Evolutionary conservation across 2,888 invertebrate genomes (phyloP).

Genomic region (Panzeria rudis): DNA sequence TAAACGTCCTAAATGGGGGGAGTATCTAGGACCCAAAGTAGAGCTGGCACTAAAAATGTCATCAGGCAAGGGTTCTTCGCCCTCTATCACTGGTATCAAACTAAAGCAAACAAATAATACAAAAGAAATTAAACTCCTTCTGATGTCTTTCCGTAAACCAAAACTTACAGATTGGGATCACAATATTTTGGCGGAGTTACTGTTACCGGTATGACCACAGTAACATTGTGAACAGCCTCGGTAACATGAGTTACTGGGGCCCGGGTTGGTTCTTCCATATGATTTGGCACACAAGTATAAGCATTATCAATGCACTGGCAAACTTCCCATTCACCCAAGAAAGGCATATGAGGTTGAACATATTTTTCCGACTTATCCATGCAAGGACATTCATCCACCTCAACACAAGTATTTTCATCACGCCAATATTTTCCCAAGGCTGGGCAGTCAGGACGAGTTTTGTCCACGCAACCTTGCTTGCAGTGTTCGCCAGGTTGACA

Average conservation of each 20-base stretch:
- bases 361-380: conserved; percentile 86
- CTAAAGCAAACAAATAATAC: conserved; percentile 71
- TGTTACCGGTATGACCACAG: conserved; percentile 76
- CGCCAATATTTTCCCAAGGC: conserved; percentile 87
- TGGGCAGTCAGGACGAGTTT: conserved; percentile 84
- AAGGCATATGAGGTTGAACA: conserved; percentile 89
- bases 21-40: conserved; percentile 83
- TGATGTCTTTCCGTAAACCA: background rate
- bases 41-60: conserved; percentile 87
- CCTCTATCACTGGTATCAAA: conserved; percentile 84
- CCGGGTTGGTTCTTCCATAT: conserved; percentile 68
- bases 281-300: conserved; percentile 86
- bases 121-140: background rate
- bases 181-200: conserved; percentile 84
- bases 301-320: conserved; percentile 93
- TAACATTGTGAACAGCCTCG: conserved; percentile 17
- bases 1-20: conserved; percentile 85
- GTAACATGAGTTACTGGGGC: conserved; percentile 25
- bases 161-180: conserved; percentile 81
- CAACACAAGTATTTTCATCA: conserved; percentile 89
- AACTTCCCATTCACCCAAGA: conserved; percentile 86
- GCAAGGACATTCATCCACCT: conserved; percentile 90
- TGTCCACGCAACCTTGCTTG: conserved; percentile 81
- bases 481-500: conserved; percentile 80
- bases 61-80: conserved; percentile 84